Percentiles rank a stretch among this genome's conserved stretches.
Conservation (phyloP, 2,797 vertebrate species). For the Cossypha caffra region DNA sequence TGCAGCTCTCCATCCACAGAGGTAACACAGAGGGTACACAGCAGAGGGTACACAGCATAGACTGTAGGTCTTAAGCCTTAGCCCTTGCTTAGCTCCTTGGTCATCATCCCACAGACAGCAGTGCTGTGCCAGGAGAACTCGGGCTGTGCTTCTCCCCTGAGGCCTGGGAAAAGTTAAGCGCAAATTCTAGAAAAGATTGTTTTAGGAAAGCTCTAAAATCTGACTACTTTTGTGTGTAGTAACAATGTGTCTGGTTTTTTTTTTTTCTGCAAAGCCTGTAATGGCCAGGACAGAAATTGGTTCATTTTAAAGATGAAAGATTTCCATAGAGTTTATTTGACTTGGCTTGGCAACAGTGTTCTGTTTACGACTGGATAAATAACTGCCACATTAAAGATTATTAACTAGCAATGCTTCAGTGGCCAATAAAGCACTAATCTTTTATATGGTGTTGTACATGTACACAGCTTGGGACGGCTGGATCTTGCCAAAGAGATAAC, state of each 20-base stretch:
- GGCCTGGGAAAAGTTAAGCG: fast-evolving
- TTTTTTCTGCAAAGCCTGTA: neutral
- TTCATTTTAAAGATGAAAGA: neutral
- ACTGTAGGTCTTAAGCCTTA: neutral
- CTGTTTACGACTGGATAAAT: conserved; percentile 24
- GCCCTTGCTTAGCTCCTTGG: neutral
- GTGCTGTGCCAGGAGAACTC: fast-evolving
- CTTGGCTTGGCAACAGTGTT: neutral
- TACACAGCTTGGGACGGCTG: neutral
- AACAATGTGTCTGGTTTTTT: neutral
- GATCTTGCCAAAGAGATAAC: conserved; percentile 46
- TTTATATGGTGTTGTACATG: conserved; percentile 24
- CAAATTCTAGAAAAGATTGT: neutral
- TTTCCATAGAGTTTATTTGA: conserved; percentile 4
- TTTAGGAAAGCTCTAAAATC: neutral
- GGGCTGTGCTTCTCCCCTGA: neutral
- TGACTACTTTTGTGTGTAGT: neutral
- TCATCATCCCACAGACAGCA: neutral
- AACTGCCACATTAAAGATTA: conserved; percentile 32
- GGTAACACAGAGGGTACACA: neutral
- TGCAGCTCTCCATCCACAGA: neutral
- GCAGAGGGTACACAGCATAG: neutral
- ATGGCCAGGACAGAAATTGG: neutral
- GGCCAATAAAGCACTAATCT: conserved; percentile 59
- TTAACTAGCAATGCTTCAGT: conserved; percentile 33